Evolutionary conservation across 2,888 invertebrate species (phyloP).

Genomic region (Heliconius charithonia): DNA sequence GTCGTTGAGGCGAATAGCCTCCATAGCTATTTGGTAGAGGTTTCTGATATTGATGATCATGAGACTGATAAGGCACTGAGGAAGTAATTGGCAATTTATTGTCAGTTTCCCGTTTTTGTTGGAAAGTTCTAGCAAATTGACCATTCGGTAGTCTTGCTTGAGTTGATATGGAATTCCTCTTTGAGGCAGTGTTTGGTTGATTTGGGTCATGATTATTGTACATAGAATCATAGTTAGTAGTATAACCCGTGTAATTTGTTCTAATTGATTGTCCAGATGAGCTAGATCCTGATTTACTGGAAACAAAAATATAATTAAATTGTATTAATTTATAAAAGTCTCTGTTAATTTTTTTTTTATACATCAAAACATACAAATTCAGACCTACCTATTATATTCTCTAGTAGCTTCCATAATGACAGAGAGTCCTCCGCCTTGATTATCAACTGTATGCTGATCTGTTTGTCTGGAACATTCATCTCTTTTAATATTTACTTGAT

Average conservation of each 20-base stretch:
- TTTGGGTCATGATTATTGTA: slow-evolving; percentile 72
- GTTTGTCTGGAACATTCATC: slow-evolving; percentile 68
- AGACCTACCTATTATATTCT: slow-evolving; percentile 80
- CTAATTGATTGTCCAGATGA: slow-evolving; percentile 79
- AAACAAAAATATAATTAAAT: slow-evolving; percentile 28
- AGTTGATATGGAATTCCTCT: slow-evolving; percentile 69
- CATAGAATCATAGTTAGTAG: slow-evolving; percentile 77
- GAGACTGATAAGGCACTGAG: slow-evolving; percentile 70
- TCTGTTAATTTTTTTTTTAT: not conserved
- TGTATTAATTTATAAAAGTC: slow-evolving; percentile 11
- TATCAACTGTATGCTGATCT: slow-evolving; percentile 73
- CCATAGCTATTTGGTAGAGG: slow-evolving; percentile 65
- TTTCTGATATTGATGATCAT: slow-evolving; percentile 80
- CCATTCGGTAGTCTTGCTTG: slow-evolving; percentile 72
- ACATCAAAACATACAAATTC: not conserved
- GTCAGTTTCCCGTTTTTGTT: slow-evolving; percentile 68
- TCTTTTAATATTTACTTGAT: slow-evolving; percentile 63
- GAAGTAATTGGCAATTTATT: slow-evolving; percentile 58
- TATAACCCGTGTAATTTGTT: slow-evolving; percentile 77
- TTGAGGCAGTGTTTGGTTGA: slow-evolving; percentile 68
- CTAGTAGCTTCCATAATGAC: slow-evolving; percentile 86
- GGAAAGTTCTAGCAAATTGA: slow-evolving; percentile 69
- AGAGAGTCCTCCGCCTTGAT: slow-evolving; percentile 80
- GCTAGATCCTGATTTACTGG: slow-evolving; percentile 80
- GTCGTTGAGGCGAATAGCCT: slow-evolving; percentile 72